Percentiles rank a stretch among this genome's conserved stretches.
phyloP scores from a whole-genome alignment of 2,113 vertebrate genomes.

The Reinhardtius hippoglossoides region DNA sequence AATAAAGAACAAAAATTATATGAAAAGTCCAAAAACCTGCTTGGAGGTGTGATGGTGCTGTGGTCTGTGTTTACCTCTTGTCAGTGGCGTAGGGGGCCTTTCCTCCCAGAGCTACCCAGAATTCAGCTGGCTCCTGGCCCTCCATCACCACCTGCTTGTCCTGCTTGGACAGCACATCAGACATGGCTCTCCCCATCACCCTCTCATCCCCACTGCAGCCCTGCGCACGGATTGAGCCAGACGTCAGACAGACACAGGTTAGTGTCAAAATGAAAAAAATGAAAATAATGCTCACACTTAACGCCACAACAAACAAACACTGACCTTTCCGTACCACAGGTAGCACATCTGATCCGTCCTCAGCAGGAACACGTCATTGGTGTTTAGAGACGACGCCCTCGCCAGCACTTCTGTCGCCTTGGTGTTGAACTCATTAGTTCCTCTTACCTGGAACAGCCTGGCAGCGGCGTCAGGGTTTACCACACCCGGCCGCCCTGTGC shows the following conservation, averaged over 20 bases:
- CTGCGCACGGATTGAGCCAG: slow-evolving; percentile 65
- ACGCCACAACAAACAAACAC: background rate
- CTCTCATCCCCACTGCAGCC: slow-evolving; percentile 92
- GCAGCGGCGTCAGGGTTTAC: slow-evolving; percentile 34
- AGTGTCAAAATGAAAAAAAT: background rate
- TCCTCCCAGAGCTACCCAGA: slow-evolving; percentile 91
- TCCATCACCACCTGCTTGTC: slow-evolving; percentile 91
- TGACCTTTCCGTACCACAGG: slow-evolving; percentile 93
- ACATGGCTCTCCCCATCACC: slow-evolving; percentile 88
- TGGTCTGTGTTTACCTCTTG: slow-evolving; percentile 83
- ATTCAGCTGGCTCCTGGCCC: slow-evolving; percentile 90
- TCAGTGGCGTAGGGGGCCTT: slow-evolving; percentile 89
- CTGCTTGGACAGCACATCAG: slow-evolving; percentile 84
- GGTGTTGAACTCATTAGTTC: slow-evolving; percentile 86
- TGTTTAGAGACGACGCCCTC: slow-evolving; percentile 88
- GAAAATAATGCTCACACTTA: background rate
- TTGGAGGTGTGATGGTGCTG: background rate
- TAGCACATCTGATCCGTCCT: slow-evolving; percentile 80
- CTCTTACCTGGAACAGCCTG: slow-evolving; percentile 90
- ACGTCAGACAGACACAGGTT: background rate
- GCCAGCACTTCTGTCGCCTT: slow-evolving; percentile 88
- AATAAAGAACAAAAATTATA: no score
- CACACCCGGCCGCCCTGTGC: slow-evolving; percentile 82
- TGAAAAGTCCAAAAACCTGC: no score
- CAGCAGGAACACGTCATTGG: slow-evolving; percentile 89